phyloP scores from a whole-genome alignment of 2,113 vertebrate genomes.

The Miniopterus natalensis region DNA sequence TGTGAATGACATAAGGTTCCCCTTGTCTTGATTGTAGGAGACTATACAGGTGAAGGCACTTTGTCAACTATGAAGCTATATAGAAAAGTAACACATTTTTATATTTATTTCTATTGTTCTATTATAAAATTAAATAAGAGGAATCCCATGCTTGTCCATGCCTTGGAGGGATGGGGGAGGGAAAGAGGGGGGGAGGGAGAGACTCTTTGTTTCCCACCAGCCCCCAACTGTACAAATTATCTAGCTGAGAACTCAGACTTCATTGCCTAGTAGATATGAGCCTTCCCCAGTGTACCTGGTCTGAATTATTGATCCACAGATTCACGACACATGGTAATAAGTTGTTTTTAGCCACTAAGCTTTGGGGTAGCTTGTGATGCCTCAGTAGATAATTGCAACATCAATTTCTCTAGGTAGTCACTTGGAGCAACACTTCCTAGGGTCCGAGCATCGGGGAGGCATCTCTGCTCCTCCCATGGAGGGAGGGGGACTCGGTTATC shows the following conservation, averaged over 20 bases:
- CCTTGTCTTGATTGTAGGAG: neutral
- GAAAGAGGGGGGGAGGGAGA: neutral
- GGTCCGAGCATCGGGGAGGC: neutral
- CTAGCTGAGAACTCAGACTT: neutral
- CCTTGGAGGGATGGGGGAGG: neutral
- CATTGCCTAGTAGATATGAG: neutral
- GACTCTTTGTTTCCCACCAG: neutral
- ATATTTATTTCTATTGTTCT: neutral
- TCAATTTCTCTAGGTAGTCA: neutral
- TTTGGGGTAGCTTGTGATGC: neutral
- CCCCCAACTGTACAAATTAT: neutral
- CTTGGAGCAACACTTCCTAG: neutral
- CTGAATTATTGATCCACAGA: neutral
- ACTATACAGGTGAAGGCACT: neutral
- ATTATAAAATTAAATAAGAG: neutral
- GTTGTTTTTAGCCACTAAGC: neutral
- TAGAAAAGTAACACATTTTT: neutral
- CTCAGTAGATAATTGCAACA: neutral
- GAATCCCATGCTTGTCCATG: neutral
- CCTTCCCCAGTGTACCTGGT: neutral
- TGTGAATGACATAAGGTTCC: neutral
- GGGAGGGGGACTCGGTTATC: neutral
- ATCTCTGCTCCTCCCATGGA: neutral
- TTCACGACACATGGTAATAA: neutral
- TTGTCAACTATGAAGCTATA: neutral